Evolutionary conservation across 1,140 invertebrate species (phyloP).

Genomic region (Vanessa tameamea): DNA sequence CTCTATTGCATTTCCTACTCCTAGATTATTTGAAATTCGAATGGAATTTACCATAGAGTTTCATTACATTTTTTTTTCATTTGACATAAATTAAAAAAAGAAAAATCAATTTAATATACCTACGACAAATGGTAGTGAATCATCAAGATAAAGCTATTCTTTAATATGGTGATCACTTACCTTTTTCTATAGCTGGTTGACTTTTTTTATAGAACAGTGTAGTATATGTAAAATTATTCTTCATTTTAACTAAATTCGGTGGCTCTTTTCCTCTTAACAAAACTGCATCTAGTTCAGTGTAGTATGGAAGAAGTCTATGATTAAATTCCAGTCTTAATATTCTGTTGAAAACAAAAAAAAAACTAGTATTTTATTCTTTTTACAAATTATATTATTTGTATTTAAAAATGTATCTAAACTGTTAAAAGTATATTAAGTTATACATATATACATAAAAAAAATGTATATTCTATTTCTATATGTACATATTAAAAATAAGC

Average conservation of each 20-base stretch:
- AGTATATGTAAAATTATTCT: slow-evolving; percentile 61
- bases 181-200: slow-evolving; percentile 59
- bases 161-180: slow-evolving; percentile 36
- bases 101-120: too few relatives aligned
- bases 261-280: slow-evolving; percentile 83
- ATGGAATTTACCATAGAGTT: too few relatives aligned
- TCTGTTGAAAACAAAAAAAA: slow-evolving; percentile 74
- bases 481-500: too few relatives aligned
- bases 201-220: slow-evolving; percentile 57
- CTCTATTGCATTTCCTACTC: too few relatives aligned
- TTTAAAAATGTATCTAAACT: not conserved
- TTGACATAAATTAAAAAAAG: too few relatives aligned
- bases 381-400: too few relatives aligned
- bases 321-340: slow-evolving; percentile 91
- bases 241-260: slow-evolving; percentile 46
- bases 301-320: slow-evolving; percentile 89
- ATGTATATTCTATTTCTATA: too few relatives aligned
- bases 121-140: too few relatives aligned
- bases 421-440: slow-evolving; percentile 11
- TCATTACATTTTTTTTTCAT: too few relatives aligned
- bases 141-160: not conserved
- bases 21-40: too few relatives aligned
- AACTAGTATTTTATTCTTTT: not conserved
- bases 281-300: slow-evolving; percentile 94
- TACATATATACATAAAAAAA: not conserved